Conservation (phyloP, 1,140 invertebrate genomes). For the Bombus superbus region DNA sequence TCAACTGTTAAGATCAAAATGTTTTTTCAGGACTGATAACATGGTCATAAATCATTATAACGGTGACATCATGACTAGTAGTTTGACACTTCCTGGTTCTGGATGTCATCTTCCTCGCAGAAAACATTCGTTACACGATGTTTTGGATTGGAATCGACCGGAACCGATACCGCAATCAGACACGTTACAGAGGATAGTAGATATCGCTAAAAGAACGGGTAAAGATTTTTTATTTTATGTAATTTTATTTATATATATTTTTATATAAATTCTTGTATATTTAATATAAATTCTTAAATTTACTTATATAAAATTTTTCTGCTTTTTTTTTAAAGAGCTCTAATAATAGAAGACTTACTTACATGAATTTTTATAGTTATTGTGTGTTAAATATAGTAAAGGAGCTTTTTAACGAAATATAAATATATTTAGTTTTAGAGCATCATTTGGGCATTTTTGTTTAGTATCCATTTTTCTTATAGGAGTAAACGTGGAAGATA, state of each 20-base stretch:
- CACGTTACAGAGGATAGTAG: constrained; percentile 90
- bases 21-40: constrained; percentile 82
- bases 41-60: constrained; percentile 81
- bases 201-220: constrained; percentile 90
- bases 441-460: not conserved
- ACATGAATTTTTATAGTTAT: too few relatives aligned
- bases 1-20: not conserved
- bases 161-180: constrained; percentile 86
- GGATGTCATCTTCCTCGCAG: constrained; percentile 84
- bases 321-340: not conserved
- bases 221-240: constrained; percentile 25
- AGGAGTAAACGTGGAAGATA: constrained; percentile 85
- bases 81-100: constrained; percentile 83
- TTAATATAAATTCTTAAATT: not conserved
- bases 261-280: not conserved
- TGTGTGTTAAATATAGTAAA: not conserved
- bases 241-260: constrained; percentile 31
- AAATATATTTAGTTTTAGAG: not conserved
- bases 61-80: constrained; percentile 84
- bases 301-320: not conserved
- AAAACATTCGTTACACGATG: constrained; percentile 90
- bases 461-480: constrained; percentile 31
- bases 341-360: not conserved
- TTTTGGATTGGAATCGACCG: constrained; percentile 87
- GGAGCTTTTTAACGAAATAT: not conserved